Evolutionary conservation across 2,113 vertebrate genomes (phyloP), one percentile per base, ranked within the genome.

Genomic region (Crotalus horridus): DNA sequence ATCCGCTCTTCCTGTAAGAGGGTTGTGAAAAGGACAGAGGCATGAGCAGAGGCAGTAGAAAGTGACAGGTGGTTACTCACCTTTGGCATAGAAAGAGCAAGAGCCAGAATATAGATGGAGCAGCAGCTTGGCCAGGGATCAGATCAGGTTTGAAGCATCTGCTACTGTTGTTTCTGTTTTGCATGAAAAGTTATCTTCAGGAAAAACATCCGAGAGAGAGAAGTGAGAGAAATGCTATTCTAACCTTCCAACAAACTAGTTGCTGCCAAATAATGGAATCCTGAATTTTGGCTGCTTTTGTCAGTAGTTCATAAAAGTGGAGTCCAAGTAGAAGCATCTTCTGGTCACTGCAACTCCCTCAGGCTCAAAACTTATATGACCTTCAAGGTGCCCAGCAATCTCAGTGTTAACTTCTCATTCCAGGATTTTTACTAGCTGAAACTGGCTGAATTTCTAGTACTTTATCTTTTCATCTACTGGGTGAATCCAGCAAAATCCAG

Each of bases 1-100:
- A 99, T 98, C 81, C 99, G 97, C 94, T 99, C 98, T 95, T 99
- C 99, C 99, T 99, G 96, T 6, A 48, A 1, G 39, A n/a, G 87
- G 10, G 6, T 43, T 2, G 10, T 10, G 0, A 26, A 12, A 69
- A 15, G 21, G 6, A 6, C 39, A 24, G 0, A 20, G 24, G 10
- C 29, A 17, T 59, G 43, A 46, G 29, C 1, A 9, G 43, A n/a
- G 93, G 39, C 55, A 8, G 1, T 0, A 0, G 46, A 55, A 0
- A 0, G 0, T 0, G 9, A 46, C 48, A 58, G 7, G 26, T 39
- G 48, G 9, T 43, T 89, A 94, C 93, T 94, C 91, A 94, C 93
- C 93, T 92, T 33, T 53, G 85, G 46, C 48, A 93, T 29, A 4
- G 55, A 56, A 2, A 64, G 56, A 81, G 74, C 88, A 43, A 81